Evolutionary conservation across 1,140 invertebrate species (phyloP), one percentile per base, ranked within the genome.

Genomic region (Aphaenogaster rudis): DNA sequence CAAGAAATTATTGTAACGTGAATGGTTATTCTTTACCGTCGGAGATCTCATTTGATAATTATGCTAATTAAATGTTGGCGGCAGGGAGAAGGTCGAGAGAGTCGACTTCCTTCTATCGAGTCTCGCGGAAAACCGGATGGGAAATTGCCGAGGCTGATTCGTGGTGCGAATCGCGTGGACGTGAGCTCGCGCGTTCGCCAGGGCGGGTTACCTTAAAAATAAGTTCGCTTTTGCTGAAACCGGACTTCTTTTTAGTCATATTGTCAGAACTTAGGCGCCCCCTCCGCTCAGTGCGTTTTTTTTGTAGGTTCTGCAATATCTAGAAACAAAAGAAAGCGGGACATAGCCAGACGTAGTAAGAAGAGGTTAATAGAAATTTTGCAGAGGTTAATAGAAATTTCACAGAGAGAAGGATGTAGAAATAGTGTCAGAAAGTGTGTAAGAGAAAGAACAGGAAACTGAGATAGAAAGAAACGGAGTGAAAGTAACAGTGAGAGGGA

Each of bases 281-380:
- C 97, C 98, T 97, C 96, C 98, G 97, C 97, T 98, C 98, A 96
- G 98, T 98, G 97, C 97, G 97, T 97, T 98, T 98, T 98, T 98
- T 98, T 98, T 98, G 98, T 96, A 98, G 97, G 97, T 98, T 98
- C 98, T 98, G 98, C 97, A 98, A 98, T 97, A 98, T 98, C 98
- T 98, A 98, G 97, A 98, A 98, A 97, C 96, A 96, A 97, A 97
- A 96, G 97, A 97, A 97, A 97, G 97, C 95, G 95, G 95, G 95
- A 95, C 95, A 95, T 95, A 95, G 95, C 95, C 95, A 95, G 95
- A 95, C 94, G 94, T 95, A 96, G 95, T 95, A 94, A 95, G 95
- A 95, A 91, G 92, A 95, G 94, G 80, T 84, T 84, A 84, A 28
- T 84, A 84, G 80, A 84, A 84, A 84, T 63, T 61, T n/a, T n/a